A percentile compares a stretch with the other conserved stretches of the same genome.
These are phyloP conservation scores for Pandemis heparana DNA, from an alignment of 2,888 invertebrate species.

Conservation along the genomic window DNA sequence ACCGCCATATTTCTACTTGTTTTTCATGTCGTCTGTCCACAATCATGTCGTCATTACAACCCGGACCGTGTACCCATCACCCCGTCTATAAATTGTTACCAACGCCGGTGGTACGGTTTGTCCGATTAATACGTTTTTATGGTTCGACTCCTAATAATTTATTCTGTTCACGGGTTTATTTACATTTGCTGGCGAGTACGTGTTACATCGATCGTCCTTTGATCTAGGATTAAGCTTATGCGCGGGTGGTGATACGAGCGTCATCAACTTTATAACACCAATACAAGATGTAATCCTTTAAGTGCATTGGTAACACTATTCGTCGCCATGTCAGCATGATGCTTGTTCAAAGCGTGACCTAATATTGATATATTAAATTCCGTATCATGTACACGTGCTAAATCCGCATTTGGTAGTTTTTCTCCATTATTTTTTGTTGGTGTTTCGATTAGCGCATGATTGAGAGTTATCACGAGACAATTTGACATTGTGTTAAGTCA, in stretches of 20 bases:
- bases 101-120: conserved; percentile 74
- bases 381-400: conserved; percentile 73
- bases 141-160: conserved; percentile 62
- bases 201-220: conserved; percentile 51
- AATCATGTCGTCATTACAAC: conserved; percentile 83
- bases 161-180: conserved; percentile 51
- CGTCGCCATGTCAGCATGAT: neutral
- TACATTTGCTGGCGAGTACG: conserved; percentile 50
- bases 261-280: conserved; percentile 26
- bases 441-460: conserved; percentile 80
- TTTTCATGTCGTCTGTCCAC: conserved; percentile 79
- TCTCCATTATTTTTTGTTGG: conserved; percentile 73
- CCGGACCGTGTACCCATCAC: conserved; percentile 74
- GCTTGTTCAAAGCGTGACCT: conserved; percentile 54
- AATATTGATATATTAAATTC: conserved; percentile 75
- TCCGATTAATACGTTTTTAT: conserved; percentile 77
- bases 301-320: conserved; percentile 3
- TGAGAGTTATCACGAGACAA: conserved; percentile 80
- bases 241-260: conserved; percentile 26
- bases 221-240: conserved; percentile 38
- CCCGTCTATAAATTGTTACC: conserved; percentile 81
- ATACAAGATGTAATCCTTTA: conserved; percentile 10
- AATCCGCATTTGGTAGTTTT: conserved; percentile 79
- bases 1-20: conserved; percentile 80
- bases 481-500: conserved; percentile 78